Evolutionary conservation across 2,888 invertebrate species (phyloP).

Genomic region (Sicus ferrugineus): DNA sequence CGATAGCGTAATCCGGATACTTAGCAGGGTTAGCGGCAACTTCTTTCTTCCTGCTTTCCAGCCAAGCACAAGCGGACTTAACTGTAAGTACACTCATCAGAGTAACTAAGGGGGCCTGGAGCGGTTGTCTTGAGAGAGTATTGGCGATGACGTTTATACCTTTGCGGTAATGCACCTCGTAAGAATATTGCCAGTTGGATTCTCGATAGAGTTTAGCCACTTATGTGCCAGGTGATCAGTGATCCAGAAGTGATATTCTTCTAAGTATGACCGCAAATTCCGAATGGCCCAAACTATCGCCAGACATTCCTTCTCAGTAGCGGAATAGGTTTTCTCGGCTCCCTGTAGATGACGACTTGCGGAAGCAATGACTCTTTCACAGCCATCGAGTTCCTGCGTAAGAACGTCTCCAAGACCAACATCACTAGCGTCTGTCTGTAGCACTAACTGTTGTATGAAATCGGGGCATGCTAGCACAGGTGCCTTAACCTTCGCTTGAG

Average conservation of each 20-base stretch:
- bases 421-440: no score
- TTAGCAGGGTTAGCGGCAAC: background rate
- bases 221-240: background rate
- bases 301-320: background rate
- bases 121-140: no score
- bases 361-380: background rate
- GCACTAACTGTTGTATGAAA: no score
- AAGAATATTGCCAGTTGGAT: no score
- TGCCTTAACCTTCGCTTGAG: no score
- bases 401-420: no score
- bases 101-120: no score
- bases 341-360: background rate
- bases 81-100: background rate
- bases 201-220: constrained; percentile 12
- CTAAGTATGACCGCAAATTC: background rate
- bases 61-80: background rate
- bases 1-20: no score
- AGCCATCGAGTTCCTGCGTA: background rate
- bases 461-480: no score
- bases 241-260: background rate
- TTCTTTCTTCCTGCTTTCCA: background rate
- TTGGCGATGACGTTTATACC: no score
- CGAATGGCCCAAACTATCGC: background rate
- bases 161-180: no score
- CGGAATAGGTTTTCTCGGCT: background rate